Conservation (phyloP, 2,113 vertebrate genomes). For the Orycteropus afer region DNA sequence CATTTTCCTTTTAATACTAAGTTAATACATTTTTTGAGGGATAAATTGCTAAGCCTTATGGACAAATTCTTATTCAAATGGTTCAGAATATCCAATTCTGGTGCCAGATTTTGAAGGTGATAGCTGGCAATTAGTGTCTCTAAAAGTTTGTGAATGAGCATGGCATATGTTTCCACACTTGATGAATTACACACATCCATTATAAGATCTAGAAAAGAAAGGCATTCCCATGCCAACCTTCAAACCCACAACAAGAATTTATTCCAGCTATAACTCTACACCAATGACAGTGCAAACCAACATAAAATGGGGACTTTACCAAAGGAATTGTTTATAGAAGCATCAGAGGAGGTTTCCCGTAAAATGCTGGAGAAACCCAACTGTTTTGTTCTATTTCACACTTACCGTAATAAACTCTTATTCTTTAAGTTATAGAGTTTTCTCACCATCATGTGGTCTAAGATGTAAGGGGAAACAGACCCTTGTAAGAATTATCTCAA, state of each 20-base stretch:
- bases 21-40: background rate
- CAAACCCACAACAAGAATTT: constrained; percentile 77
- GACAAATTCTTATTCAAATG: background rate
- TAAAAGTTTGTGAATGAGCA: constrained; percentile 27
- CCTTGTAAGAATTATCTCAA: background rate
- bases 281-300: constrained; percentile 67
- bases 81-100: background rate
- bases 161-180: constrained; percentile 42
- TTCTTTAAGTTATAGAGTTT: constrained; percentile 1
- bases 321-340: constrained; percentile 61
- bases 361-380: constrained; percentile 3
- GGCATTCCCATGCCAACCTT: constrained; percentile 85
- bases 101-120: background rate
- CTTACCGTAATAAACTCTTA: constrained; percentile 13
- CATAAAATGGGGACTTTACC: constrained; percentile 58
- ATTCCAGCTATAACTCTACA: constrained; percentile 76
- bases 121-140: constrained; percentile 24
- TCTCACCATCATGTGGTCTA: constrained; percentile 22
- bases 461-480: background rate
- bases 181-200: constrained; percentile 49
- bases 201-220: constrained; percentile 59
- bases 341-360: background rate
- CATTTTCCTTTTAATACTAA: background rate
- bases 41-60: background rate
- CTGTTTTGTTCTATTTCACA: constrained; percentile 45